Evolutionary conservation across 2,888 invertebrate species (phyloP).

Genomic region (Apodemia mormo): DNA sequence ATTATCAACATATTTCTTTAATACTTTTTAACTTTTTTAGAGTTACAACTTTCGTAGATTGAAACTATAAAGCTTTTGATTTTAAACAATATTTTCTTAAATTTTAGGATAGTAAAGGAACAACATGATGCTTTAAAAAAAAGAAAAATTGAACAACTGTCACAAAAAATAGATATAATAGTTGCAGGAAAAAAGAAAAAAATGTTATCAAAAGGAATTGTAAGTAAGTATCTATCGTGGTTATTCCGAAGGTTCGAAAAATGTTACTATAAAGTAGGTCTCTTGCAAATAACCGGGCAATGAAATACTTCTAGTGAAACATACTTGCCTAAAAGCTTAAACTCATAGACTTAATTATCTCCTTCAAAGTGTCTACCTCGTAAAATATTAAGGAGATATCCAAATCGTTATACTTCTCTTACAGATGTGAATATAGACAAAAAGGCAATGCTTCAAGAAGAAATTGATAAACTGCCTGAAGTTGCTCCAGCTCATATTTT

Average conservation of each 20-base stretch:
- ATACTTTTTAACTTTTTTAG: too few relatives aligned
- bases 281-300: too few relatives aligned
- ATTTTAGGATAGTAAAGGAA: conserved; percentile 56
- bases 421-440: conserved; percentile 77
- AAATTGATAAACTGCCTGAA: conserved; percentile 84
- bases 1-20: too few relatives aligned
- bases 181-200: conserved; percentile 89
- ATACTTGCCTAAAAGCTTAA: too few relatives aligned
- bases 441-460: conserved; percentile 83
- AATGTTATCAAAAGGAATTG: conserved; percentile 75
- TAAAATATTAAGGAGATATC: background rate
- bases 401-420: background rate
- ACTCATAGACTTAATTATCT: too few relatives aligned
- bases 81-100: background rate
- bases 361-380: too few relatives aligned
- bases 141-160: conserved; percentile 83
- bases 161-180: conserved; percentile 87
- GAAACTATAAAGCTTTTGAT: too few relatives aligned
- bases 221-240: conserved; percentile 40
- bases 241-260: background rate
- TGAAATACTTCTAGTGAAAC: too few relatives aligned
- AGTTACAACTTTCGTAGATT: too few relatives aligned
- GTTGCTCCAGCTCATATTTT: conserved; percentile 83
- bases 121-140: conserved; percentile 76
- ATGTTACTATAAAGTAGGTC: background rate